phyloP scores from a whole-genome alignment of 2,113 vertebrate species.

The Cygnus atratus region DNA sequence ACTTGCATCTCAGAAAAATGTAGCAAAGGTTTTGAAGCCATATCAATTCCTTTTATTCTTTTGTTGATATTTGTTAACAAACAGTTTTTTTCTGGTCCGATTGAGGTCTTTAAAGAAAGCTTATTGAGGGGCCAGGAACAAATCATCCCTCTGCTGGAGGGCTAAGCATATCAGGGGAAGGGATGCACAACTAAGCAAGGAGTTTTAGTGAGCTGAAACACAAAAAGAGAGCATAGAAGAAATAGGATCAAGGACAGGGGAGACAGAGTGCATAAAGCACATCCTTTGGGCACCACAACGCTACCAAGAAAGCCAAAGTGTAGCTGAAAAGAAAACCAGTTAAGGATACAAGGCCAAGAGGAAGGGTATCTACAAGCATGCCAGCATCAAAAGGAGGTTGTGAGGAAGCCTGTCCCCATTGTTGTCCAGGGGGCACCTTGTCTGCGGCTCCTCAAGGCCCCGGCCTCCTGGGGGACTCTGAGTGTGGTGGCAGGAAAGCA shows the following conservation, averaged over 20 bases:
- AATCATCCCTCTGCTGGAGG: background rate
- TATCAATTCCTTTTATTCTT: background rate
- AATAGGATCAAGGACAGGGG: background rate
- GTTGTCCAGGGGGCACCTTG: no score
- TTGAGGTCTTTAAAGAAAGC: background rate
- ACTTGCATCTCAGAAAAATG: background rate
- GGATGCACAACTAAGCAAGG: background rate
- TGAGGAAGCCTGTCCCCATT: background rate
- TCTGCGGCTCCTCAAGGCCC: no score
- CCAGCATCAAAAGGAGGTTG: background rate
- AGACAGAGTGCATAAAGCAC: background rate
- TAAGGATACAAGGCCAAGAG: background rate
- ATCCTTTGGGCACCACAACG: background rate
- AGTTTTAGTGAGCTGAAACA: background rate
- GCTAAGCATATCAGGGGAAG: background rate
- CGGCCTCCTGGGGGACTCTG: no score
- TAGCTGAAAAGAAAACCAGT: background rate
- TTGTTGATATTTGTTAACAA: background rate
- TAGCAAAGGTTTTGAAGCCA: background rate
- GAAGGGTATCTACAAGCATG: background rate
- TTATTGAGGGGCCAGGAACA: background rate
- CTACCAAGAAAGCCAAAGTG: background rate
- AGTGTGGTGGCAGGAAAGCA: background rate
- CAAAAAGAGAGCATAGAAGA: background rate
- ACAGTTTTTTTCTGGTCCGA: background rate